Evolutionary conservation across 2,888 invertebrate species (phyloP).

Genomic region (Zhuqinia jingwanae): DNA sequence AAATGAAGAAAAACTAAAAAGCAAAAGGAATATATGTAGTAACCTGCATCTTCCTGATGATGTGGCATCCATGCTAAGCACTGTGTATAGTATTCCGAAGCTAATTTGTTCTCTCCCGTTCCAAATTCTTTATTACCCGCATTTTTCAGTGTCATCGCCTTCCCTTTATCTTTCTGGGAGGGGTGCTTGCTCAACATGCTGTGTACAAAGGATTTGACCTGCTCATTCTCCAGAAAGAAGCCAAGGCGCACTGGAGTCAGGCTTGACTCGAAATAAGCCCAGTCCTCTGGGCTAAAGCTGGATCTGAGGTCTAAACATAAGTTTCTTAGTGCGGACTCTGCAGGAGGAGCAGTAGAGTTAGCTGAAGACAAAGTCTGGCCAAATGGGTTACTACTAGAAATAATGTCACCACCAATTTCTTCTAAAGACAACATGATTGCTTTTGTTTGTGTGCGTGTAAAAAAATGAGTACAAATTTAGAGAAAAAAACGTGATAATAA

Average conservation of each 20-base stretch:
- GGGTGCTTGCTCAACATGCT: slow-evolving; percentile 57
- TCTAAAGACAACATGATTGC: slow-evolving; percentile 52
- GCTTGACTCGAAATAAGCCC: slow-evolving; percentile 69
- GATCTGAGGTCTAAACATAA: slow-evolving; percentile 62
- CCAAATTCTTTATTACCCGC: slow-evolving; percentile 76
- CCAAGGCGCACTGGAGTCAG: slow-evolving; percentile 66
- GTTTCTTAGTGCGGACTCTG: slow-evolving; percentile 59
- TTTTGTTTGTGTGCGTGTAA: slow-evolving; percentile 9
- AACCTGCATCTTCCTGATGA: slow-evolving; percentile 71
- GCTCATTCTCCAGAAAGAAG: slow-evolving; percentile 65
- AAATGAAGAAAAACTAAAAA: slow-evolving; percentile 5
- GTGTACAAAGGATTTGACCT: slow-evolving; percentile 71
- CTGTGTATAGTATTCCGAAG: slow-evolving; percentile 75
- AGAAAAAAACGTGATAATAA: no score
- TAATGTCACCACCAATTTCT: slow-evolving; percentile 43
- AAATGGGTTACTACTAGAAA: slow-evolving; percentile 13
- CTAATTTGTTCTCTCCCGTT: slow-evolving; percentile 71
- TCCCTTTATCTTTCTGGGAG: slow-evolving; percentile 67
- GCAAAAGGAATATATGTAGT: no score
- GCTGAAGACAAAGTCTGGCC: background rate
- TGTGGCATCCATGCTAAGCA: slow-evolving; percentile 76
- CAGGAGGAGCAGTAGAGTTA: no score
- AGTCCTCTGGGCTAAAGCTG: slow-evolving; percentile 64
- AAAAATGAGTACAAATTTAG: slow-evolving; percentile 1
- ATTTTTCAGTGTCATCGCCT: slow-evolving; percentile 71